Conservation (phyloP, 2,888 invertebrate genomes). For the Himalopsyche kuldschensis region DNA sequence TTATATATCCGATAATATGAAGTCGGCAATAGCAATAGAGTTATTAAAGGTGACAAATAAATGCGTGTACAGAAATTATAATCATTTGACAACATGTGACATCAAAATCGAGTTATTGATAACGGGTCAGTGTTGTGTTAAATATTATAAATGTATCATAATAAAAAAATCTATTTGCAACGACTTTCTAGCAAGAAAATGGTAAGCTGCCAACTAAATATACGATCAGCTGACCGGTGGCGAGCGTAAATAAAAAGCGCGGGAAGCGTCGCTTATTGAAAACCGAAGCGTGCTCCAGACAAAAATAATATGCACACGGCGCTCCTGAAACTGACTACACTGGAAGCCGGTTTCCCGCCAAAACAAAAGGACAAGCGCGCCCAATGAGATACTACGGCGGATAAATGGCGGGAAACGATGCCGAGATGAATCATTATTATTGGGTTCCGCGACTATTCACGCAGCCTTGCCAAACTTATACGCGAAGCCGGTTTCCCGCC, state of each 20-base stretch:
- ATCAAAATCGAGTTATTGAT: too few species aligned
- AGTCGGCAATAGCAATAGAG: too few species aligned
- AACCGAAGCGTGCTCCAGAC: background rate
- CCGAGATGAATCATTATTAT: background rate
- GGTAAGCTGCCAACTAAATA: background rate
- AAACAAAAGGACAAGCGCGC: background rate
- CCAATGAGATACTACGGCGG: background rate
- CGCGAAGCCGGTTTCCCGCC: background rate
- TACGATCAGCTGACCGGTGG: slow-evolving; percentile 1
- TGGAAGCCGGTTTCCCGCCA: background rate
- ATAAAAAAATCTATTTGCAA: background rate
- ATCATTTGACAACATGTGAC: too few species aligned
- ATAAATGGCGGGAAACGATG: background rate
- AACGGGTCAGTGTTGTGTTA: background rate
- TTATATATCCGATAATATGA: too few species aligned
- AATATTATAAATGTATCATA: background rate
- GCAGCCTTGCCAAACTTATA: background rate
- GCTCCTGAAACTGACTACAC: background rate
- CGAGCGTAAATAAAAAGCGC: background rate
- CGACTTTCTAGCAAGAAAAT: background rate
- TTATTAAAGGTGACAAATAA: too few species aligned
- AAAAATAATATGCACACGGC: background rate
- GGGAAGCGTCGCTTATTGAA: background rate
- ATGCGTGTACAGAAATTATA: too few species aligned
- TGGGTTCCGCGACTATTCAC: background rate